Percentiles rank a stretch among this genome's conserved stretches.
phyloP scores from a whole-genome alignment of 2,888 invertebrate genomes.

The Lasioglossum figueresi region DNA sequence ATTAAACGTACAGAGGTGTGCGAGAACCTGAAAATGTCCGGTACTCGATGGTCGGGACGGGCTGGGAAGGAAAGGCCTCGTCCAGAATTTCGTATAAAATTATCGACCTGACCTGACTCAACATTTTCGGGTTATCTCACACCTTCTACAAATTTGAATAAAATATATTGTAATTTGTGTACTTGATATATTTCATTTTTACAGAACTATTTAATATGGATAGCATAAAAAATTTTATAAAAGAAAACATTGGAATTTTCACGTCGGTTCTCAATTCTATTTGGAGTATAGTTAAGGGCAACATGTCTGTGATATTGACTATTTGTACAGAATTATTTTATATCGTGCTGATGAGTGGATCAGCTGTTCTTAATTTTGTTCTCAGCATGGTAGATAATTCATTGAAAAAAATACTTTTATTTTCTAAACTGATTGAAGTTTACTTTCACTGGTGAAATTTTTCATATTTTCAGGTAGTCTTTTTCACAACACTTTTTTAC shows the following conservation, averaged over 20 bases:
- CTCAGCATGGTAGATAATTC: slow-evolving; percentile 89
- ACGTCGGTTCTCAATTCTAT: slow-evolving; percentile 93
- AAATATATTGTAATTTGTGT: background rate
- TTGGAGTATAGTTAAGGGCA: slow-evolving; percentile 96
- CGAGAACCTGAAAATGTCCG: background rate
- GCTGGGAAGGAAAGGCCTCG: background rate
- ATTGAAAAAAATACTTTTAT: background rate
- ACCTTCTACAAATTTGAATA: slow-evolving; percentile 28
- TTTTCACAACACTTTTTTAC: slow-evolving; percentile 98
- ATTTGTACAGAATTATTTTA: slow-evolving; percentile 95
- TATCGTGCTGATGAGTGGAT: slow-evolving; percentile 93
- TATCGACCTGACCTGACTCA: background rate
- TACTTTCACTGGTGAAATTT: background rate
- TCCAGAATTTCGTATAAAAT: background rate
- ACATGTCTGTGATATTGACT: slow-evolving; percentile 93
- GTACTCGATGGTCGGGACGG: too few species aligned
- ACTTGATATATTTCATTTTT: slow-evolving; percentile 1
- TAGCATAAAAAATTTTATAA: slow-evolving; percentile 92
- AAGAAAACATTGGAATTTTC: slow-evolving; percentile 95
- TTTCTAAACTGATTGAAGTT: background rate
- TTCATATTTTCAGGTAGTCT: slow-evolving; percentile 91
- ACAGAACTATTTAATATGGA: slow-evolving; percentile 89
- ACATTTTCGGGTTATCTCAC: background rate
- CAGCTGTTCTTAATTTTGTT: slow-evolving; percentile 94
- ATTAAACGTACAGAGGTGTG: background rate